phyloP scores from a whole-genome alignment of 2,797 vertebrate species.

The Lerista edwardsae region DNA sequence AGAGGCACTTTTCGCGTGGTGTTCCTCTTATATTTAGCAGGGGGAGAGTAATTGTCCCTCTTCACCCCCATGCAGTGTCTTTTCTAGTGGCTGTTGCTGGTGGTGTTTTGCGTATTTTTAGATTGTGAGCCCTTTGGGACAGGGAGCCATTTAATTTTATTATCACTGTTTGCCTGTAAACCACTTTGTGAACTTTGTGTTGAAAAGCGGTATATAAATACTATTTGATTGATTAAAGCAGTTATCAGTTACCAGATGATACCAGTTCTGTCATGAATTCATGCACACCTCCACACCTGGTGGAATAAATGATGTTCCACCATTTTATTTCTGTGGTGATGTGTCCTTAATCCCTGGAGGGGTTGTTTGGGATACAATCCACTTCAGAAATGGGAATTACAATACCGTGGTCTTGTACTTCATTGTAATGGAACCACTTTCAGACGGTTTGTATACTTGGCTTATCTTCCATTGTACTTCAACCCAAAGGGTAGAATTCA shows the following conservation, averaged over 20 bases:
- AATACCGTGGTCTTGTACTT: neutral
- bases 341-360: neutral
- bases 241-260: neutral
- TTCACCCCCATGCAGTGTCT: no score
- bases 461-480: neutral
- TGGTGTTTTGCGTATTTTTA: no score
- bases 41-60: no score
- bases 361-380: neutral
- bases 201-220: no score
- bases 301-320: neutral
- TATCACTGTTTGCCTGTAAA: no score
- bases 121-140: no score
- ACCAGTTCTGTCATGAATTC: neutral
- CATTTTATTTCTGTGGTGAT: neutral
- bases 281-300: neutral
- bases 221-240: neutral
- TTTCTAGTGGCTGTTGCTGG: no score
- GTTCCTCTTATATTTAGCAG: no score
- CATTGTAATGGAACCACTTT: neutral
- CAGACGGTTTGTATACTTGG: neutral
- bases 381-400: neutral
- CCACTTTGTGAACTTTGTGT: no score
- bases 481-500: no score
- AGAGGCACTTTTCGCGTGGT: no score
- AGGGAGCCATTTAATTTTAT: no score